Conservation (phyloP, 2,113 vertebrate species). For the Prunella fulvescens region DNA sequence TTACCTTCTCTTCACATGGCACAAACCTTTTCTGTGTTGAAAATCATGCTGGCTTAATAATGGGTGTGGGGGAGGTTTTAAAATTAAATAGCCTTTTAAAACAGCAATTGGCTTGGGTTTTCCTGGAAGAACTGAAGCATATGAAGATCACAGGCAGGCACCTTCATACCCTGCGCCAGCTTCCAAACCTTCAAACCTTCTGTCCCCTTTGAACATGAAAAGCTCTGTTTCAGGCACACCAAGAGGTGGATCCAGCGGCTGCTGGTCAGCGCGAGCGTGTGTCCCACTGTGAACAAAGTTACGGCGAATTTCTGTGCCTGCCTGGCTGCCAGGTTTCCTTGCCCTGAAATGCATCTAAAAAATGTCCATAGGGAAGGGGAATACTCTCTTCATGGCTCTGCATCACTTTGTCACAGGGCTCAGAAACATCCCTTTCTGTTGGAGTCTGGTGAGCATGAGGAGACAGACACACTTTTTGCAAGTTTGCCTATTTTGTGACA, state of each 20-base stretch:
- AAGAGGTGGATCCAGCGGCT: constrained; percentile 51
- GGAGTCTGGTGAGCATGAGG: background rate
- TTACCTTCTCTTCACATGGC: background rate
- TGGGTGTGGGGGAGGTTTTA: background rate
- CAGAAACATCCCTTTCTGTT: background rate
- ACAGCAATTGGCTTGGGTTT: constrained; percentile 58
- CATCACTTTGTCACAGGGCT: background rate
- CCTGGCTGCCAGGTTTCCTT: background rate
- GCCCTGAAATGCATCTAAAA: background rate
- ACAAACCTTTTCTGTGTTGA: background rate
- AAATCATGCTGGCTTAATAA: background rate
- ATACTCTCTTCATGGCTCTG: background rate
- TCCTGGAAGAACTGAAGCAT: constrained; percentile 59
- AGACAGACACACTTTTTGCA: background rate
- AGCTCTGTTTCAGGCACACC: constrained; percentile 51
- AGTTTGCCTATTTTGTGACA: background rate
- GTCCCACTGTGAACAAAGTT: constrained; percentile 73
- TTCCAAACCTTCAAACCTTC: constrained; percentile 68
- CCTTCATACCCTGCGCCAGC: background rate
- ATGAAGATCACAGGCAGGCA: constrained; percentile 68
- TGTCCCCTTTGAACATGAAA: constrained; percentile 75
- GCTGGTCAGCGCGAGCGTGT: constrained; percentile 51
- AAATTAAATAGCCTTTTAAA: constrained; percentile 55
- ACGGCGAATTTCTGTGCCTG: background rate
- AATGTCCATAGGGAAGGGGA: background rate